Base-by-base conservation (phyloP, 2,797 vertebrate genomes). In the Lutjanus campechanus region DNA sequence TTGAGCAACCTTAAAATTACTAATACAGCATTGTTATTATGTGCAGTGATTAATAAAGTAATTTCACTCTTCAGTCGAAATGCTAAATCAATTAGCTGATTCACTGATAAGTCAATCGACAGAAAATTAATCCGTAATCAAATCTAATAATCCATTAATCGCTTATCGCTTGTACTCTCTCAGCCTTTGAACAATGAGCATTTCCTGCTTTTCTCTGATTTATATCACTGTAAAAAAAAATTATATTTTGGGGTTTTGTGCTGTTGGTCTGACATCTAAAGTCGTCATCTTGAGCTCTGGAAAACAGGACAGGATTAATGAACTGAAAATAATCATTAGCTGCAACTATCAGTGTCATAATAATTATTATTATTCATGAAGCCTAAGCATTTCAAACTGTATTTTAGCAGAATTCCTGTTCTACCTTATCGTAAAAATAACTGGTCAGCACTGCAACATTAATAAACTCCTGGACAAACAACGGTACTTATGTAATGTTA, bases 1-100 rank as follows among this genome's bases (percentile, higher is more conserved):
- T 71, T 82, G 20, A 55, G 71, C 61, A 79, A 55, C 5, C 17
- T 64, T 17, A 50, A 79, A 71, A 67, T 68, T 1, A 50, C 8
- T 44, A 41, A 64, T 15, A 41, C 46, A 22, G 41, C 36, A 62
- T 25, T 49, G 50, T 65, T 82, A 69, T 82, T 66, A 69, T 47
- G 46, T 44, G 20, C 3, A 69, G 20, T 47, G n/a, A 85, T 49
- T 63, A 63, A 70, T 43, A 12, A 75, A 69, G 19, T 53, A 0
- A 75, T 62, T 74, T 67, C 19, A 55, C 44, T 36, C 12, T 44
- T 29, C 22, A 76, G 59, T 20, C 1, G 29, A 64, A 63, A 72
- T 44, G 49, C 16, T 41, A 17, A 15, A 65, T 60, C 20, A 75
- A 77, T 68, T 53, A 36, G 20, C 13, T 79, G 17, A 68, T 53